These are phyloP conservation scores for Sebastes wilsoni DNA, from an alignment of 2,797 vertebrate species.

Conservation along the genomic window DNA sequence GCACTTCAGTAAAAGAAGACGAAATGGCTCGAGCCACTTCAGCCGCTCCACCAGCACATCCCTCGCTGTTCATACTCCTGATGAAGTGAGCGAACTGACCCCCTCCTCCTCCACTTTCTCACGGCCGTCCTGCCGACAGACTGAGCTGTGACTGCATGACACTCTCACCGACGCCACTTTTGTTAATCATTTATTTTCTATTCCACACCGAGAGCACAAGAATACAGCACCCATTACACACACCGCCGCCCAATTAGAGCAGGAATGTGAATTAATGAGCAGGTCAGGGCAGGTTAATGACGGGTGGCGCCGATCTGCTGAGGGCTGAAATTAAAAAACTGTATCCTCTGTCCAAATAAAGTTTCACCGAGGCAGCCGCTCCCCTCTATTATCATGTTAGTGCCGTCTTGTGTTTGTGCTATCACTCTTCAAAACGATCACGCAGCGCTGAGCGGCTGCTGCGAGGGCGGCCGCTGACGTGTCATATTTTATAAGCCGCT, in stretches of 20 bases:
- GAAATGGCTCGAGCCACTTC: background rate
- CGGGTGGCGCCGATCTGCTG: slow-evolving; percentile 58
- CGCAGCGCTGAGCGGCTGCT: background rate
- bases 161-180: slow-evolving; percentile 7
- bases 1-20: background rate
- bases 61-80: background rate
- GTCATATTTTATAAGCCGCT: background rate
- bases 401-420: background rate
- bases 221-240: slow-evolving; percentile 29
- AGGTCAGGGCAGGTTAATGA: slow-evolving; percentile 64
- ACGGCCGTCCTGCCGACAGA: background rate
- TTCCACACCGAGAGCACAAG: background rate
- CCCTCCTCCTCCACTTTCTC: background rate
- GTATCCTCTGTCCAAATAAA: slow-evolving; percentile 17
- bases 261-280: slow-evolving; percentile 65
- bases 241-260: slow-evolving; percentile 55
- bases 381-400: background rate
- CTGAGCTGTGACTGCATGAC: background rate
- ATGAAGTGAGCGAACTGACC: background rate
- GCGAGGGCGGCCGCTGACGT: background rate
- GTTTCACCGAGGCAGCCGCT: slow-evolving; percentile 10
- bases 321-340: slow-evolving; percentile 62
- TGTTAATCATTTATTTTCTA: slow-evolving; percentile 36
- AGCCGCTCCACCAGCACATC: background rate
- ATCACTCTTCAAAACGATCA: background rate